Evolutionary conservation across 2,113 vertebrate genomes (phyloP).

Genomic region (Mus musculus): DNA sequence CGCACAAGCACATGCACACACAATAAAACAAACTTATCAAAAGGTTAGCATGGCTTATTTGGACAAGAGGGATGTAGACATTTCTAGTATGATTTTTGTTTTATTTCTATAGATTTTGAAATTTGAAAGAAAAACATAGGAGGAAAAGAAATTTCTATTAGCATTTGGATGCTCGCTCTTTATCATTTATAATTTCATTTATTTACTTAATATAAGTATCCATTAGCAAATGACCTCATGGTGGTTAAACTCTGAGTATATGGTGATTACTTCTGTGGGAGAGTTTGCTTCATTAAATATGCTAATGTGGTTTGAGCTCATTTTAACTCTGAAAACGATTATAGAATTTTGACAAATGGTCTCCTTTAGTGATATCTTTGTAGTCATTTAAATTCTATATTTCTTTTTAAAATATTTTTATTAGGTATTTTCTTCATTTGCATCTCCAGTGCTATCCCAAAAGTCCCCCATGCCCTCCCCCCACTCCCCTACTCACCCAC

Average conservation of each 20-base stretch:
- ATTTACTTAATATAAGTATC: conserved; percentile 2
- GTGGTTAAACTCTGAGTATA: background rate
- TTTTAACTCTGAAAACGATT: background rate
- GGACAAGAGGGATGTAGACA: background rate
- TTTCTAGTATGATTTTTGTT: background rate
- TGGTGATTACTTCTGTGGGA: background rate
- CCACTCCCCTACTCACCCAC: too few relatives aligned
- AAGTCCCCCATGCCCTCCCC: too few relatives aligned
- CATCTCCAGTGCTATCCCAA: too few relatives aligned
- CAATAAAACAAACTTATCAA: background rate
- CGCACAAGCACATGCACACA: background rate
- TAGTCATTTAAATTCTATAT: background rate
- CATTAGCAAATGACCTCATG: background rate
- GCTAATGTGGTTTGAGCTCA: background rate
- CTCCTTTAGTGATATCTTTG: background rate
- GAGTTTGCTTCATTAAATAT: background rate
- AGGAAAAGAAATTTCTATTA: background rate
- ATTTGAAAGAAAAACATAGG: background rate
- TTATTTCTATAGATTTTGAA: conserved; percentile 1
- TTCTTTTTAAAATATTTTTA: background rate
- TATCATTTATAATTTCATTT: background rate
- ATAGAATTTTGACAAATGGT: background rate
- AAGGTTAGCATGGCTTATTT: background rate
- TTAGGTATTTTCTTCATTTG: too few relatives aligned
- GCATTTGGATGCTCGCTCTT: background rate